Evolutionary conservation across 2,888 invertebrate species (phyloP).

Genomic region (Chrysolina haemoptera): DNA sequence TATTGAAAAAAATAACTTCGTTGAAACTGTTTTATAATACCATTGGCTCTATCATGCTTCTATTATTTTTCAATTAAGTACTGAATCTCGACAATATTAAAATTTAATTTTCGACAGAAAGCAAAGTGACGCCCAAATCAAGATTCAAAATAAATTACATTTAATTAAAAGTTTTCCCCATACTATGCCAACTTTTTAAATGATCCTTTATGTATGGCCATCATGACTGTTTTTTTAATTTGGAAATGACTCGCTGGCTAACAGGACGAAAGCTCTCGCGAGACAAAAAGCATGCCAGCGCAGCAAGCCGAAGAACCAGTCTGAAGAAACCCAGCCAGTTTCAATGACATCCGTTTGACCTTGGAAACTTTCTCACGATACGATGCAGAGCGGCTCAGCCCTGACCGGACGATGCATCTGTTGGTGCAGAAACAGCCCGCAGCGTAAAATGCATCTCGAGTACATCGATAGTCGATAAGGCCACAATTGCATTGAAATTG

Average conservation of each 20-base stretch:
- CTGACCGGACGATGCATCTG: conserved; percentile 34
- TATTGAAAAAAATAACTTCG: too few species aligned
- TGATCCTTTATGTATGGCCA: too few species aligned
- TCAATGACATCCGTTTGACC: conserved; percentile 46
- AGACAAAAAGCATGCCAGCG: conserved; percentile 22
- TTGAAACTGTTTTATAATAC: too few species aligned
- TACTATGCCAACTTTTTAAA: too few species aligned
- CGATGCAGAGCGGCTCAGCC: conserved; percentile 26
- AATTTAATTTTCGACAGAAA: too few species aligned
- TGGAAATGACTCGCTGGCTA: neutral
- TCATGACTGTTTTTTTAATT: too few species aligned
- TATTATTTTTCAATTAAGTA: too few species aligned
- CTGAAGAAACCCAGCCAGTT: conserved; percentile 40
- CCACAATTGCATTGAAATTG: neutral
- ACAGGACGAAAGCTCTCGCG: conserved; percentile 18
- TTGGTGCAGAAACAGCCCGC: conserved; percentile 22
- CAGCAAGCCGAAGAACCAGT: conserved; percentile 36
- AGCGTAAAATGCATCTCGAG: neutral
- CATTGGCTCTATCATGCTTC: too few species aligned
- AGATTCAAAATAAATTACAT: too few species aligned
- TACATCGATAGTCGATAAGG: neutral
- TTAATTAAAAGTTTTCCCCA: too few species aligned
- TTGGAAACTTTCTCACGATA: conserved; percentile 52
- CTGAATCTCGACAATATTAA: too few species aligned
- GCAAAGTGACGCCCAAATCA: too few species aligned